Percentiles rank a stretch among this genome's conserved stretches.
Evolutionary conservation across 2,888 invertebrate genomes (phyloP).

Genomic region (Rotaria socialis): DNA sequence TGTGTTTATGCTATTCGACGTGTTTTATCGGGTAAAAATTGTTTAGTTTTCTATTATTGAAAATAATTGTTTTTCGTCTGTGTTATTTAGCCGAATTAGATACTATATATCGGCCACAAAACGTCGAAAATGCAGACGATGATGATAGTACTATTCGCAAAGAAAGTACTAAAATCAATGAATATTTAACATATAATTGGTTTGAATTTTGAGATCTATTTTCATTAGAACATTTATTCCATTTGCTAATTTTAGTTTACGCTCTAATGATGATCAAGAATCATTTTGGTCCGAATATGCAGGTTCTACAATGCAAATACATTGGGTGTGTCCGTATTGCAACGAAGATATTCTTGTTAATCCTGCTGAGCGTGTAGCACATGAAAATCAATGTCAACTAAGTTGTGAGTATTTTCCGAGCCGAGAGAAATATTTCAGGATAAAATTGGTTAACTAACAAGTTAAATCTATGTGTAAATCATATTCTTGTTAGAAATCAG

Average conservation of each 20-base stretch:
- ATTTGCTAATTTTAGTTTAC: neutral
- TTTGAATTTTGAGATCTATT: slow-evolving; percentile 59
- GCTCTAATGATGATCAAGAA: slow-evolving; percentile 34
- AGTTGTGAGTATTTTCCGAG: neutral
- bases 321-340: slow-evolving; percentile 43
- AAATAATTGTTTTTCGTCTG: neutral
- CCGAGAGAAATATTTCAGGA: neutral
- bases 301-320: slow-evolving; percentile 39
- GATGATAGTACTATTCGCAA: slow-evolving; percentile 64
- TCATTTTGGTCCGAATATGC: slow-evolving; percentile 39
- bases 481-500: too few species aligned
- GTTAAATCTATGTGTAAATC: too few species aligned
- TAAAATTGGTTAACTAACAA: neutral
- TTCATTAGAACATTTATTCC: neutral
- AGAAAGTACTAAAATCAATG: slow-evolving; percentile 77
- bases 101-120: neutral
- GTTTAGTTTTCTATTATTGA: neutral
- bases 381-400: slow-evolving; percentile 44
- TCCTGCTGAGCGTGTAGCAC: slow-evolving; percentile 41
- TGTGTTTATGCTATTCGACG: slow-evolving; percentile 76
- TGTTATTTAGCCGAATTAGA: slow-evolving; percentile 10
- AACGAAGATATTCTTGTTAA: slow-evolving; percentile 42
- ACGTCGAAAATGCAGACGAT: neutral
- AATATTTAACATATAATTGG: slow-evolving; percentile 72
- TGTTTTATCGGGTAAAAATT: slow-evolving; percentile 67